Base-by-base conservation (phyloP, 2,888 invertebrate species). In the Chrysotoxum bicinctum region DNA sequence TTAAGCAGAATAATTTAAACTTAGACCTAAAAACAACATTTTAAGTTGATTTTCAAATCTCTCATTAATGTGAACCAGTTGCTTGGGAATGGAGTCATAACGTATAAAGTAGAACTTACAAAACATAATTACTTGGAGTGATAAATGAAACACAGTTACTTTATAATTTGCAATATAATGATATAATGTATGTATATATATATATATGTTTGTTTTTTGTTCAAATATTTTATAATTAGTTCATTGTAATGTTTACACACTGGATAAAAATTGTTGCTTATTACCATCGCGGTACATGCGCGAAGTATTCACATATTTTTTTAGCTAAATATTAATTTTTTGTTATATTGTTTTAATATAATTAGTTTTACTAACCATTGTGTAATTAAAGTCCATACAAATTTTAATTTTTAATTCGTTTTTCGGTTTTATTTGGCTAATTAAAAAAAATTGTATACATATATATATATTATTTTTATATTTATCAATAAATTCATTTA, bases 181-280 rank as follows among this genome's bases (percentile, higher is more conserved):
- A 81, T 85, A 73, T 77, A 80, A 69, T 69, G 69, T 75, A 70
- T 73, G 8, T 56, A 43, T 75, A 45, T 79, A 69, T 69, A 54
- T 75, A 70, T 73, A 14, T 56, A 43, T 75, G 54, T 79, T 40
- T 73, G 68, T 69, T 37, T 45, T 64, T 66, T 69, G 21, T 66
- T 30, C 48, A 37, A 69, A 45, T 80, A 40, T 68, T 76, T 81
- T 69, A 81, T 85, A 74, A 81, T 85, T 81, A 81, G 68, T 85
- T 85, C 81, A 81, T 81, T 85, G 85, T 81, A 81, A 81, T 77
- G 76, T 81, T 80, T 69, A 73, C 76, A 77, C 75, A 84, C 80
- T 84, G 84, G 75, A 84, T 84, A 72, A 45, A 80, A 84, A 76
- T 68, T 66, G 75, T 80, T 75, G 60, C 66, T 56, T 21, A 26